phyloP scores from a whole-genome alignment of 2,113 vertebrate species.

The Phycodurus eques region DNA sequence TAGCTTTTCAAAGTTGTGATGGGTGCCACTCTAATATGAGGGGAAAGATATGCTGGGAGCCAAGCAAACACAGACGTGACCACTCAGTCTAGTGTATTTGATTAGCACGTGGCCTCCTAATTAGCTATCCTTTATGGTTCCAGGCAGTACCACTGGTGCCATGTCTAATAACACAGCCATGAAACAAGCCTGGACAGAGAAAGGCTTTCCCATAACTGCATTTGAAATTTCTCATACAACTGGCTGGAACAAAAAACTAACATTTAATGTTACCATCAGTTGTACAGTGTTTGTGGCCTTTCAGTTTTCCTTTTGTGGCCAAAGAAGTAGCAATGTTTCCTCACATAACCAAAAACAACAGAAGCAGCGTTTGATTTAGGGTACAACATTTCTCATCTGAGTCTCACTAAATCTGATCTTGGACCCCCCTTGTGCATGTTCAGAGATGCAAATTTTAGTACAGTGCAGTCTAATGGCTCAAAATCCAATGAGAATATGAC shows the following conservation, averaged over 20 bases:
- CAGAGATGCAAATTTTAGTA: background rate
- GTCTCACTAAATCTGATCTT: background rate
- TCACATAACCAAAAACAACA: background rate
- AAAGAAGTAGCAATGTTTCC: background rate
- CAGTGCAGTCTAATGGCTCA: background rate
- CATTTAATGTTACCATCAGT: background rate
- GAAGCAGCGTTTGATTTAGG: background rate
- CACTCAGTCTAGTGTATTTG: slow-evolving; percentile 88
- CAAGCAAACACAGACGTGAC: slow-evolving; percentile 82
- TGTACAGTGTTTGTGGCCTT: background rate
- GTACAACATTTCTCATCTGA: background rate
- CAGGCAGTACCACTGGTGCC: slow-evolving; percentile 90
- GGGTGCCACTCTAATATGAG: slow-evolving; percentile 93
- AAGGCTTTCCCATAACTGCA: slow-evolving; percentile 51
- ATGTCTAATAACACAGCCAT: slow-evolving; percentile 71
- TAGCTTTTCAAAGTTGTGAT: slow-evolving; percentile 91
- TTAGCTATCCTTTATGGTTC: slow-evolving; percentile 93
- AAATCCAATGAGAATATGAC: too few relatives aligned
- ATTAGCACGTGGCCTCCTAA: slow-evolving; percentile 89
- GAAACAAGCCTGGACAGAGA: slow-evolving; percentile 53
- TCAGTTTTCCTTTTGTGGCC: too few relatives aligned
- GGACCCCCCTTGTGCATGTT: background rate
- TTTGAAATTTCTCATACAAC: slow-evolving; percentile 37
- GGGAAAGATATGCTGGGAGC: slow-evolving; percentile 87
- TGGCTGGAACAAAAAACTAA: background rate